Conservation (phyloP, 2,888 invertebrate species). For the Megalurothrips usitatus region DNA sequence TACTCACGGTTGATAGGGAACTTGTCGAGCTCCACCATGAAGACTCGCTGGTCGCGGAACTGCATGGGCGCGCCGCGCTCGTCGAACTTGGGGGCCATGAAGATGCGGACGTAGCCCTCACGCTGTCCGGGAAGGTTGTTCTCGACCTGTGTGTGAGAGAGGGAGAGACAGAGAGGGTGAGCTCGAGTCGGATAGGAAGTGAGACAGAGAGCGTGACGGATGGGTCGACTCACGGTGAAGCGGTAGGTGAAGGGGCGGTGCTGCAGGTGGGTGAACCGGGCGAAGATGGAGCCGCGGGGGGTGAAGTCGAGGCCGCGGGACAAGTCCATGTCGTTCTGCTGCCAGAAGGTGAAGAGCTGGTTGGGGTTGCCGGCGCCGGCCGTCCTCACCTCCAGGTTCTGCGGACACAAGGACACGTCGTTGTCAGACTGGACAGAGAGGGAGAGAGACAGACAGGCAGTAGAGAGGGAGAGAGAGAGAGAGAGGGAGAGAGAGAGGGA, state of each 20-base stretch:
- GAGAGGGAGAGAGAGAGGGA: too few relatives aligned
- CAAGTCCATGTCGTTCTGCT: slow-evolving; percentile 70
- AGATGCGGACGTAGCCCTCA: slow-evolving; percentile 64
- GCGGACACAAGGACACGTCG: too few relatives aligned
- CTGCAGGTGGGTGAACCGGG: slow-evolving; percentile 72
- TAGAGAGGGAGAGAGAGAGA: too few relatives aligned
- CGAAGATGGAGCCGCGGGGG: slow-evolving; percentile 68
- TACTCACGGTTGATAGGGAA: slow-evolving; percentile 60
- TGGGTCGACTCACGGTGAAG: slow-evolving; percentile 46
- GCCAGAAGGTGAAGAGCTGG: slow-evolving; percentile 68
- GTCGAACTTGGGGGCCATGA: slow-evolving; percentile 62
- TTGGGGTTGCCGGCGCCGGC: slow-evolving; percentile 52
- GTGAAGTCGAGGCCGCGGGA: slow-evolving; percentile 77
- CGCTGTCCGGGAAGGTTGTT: slow-evolving; percentile 39
- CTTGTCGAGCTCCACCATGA: slow-evolving; percentile 71
- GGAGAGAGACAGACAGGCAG: too few relatives aligned
- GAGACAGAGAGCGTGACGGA: too few relatives aligned
- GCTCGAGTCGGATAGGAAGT: too few relatives aligned
- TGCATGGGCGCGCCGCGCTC: slow-evolving; percentile 61
- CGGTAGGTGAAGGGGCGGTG: slow-evolving; percentile 65
- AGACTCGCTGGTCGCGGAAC: slow-evolving; percentile 58
- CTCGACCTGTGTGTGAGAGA: slow-evolving; percentile 36
- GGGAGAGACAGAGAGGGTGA: not conserved
- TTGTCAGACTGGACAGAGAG: too few relatives aligned
- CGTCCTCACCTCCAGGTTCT: slow-evolving; percentile 53